Evolutionary conservation across 2,797 vertebrate genomes (phyloP), one percentile per base, ranked within the genome.

Genomic region (Thalassophryne amazonica): DNA sequence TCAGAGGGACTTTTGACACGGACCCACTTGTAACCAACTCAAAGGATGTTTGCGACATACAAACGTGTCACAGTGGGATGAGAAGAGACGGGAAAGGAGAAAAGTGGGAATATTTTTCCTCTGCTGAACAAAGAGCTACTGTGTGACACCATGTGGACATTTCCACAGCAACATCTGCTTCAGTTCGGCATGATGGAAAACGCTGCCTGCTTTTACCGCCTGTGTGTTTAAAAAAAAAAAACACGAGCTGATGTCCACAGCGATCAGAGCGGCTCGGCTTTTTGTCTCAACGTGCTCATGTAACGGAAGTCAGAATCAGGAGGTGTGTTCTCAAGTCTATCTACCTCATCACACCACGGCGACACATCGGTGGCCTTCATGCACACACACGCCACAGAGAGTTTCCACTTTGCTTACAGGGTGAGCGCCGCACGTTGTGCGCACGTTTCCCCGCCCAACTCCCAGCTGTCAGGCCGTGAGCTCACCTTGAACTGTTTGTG

Each of bases 401-500:
- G 65, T 77, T 76, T 68, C 65, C 58, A 65, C 60, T 60, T 60
- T 39, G 60, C 66, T 80, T n/a, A n/a, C n/a, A n/a, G n/a, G n/a
- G n/a, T n/a, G n/a, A n/a, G n/a, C n/a, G n/a, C n/a, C n/a, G n/a
- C n/a, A n/a, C n/a, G n/a, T n/a, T n/a, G n/a, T n/a, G n/a, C n/a
- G n/a, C n/a, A n/a, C n/a, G n/a, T n/a, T n/a, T n/a, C n/a, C n/a
- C n/a, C n/a, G n/a, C n/a, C n/a, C n/a, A n/a, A n/a, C n/a, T n/a
- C n/a, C 70, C 69, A 42, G 53, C 45, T 50, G 32, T 47, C 39
- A 33, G 25, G 51, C 41, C 17, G 31, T 69, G 54, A 69, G 68
- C 89, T 90, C 87, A 92, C 89, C 90, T 90, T 89, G 67, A 89
- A 92, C 53, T 56, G 72, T 12, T 59, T 67, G 53, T 73, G 74